These are phyloP conservation scores for Papilio demoleus DNA, from an alignment of 2,888 invertebrate species.

Conservation along the genomic window DNA sequence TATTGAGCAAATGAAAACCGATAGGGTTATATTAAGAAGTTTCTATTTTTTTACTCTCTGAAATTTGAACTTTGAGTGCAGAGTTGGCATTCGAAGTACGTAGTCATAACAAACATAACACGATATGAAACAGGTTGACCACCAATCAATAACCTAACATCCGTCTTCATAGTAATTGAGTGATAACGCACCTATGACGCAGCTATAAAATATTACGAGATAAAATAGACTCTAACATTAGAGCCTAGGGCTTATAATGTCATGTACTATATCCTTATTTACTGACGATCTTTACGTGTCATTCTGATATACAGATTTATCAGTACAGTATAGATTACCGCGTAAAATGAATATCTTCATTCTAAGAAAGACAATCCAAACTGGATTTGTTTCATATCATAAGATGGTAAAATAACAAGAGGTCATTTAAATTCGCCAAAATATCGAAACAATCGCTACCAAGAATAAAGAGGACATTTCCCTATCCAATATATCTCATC, in stretches of 20 bases:
- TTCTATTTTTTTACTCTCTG: too few relatives aligned
- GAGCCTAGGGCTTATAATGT: background rate
- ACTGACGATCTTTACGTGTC: background rate
- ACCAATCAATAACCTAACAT: slow-evolving; percentile 22
- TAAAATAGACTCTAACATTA: slow-evolving; percentile 13
- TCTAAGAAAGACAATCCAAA: background rate
- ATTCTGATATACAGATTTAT: background rate
- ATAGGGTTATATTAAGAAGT: too few relatives aligned
- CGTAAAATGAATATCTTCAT: background rate
- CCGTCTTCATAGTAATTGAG: slow-evolving; percentile 28
- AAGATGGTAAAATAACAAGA: too few relatives aligned
- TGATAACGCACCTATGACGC: slow-evolving; percentile 27
- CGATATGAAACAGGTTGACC: slow-evolving; percentile 24
- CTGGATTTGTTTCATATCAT: too few relatives aligned
- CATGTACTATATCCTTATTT: background rate
- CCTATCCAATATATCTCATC: too few relatives aligned
- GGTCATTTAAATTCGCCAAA: too few relatives aligned
- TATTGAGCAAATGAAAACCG: too few relatives aligned
- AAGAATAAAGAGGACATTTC: too few relatives aligned
- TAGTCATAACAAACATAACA: slow-evolving; percentile 8
- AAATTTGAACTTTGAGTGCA: too few relatives aligned
- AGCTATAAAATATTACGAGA: background rate
- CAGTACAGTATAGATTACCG: background rate
- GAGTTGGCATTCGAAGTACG: background rate
- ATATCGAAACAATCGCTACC: too few relatives aligned